A percentile compares a stretch with the other conserved stretches of the same genome.
Evolutionary conservation across 2,888 invertebrate species (phyloP).

Genomic region (Bembecia ichneumoniformis): DNA sequence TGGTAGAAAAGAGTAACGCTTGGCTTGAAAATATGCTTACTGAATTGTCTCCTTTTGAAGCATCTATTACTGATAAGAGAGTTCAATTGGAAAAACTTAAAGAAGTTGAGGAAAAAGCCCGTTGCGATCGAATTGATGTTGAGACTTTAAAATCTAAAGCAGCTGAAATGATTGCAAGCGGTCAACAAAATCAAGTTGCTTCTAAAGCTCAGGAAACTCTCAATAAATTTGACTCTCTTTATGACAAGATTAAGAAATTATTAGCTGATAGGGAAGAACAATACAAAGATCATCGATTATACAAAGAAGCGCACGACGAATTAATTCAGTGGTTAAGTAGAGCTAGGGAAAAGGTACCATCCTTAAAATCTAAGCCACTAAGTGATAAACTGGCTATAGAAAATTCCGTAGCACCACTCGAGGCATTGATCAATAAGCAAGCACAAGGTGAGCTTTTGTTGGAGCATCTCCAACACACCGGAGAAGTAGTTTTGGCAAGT

Average conservation of each 20-base stretch:
- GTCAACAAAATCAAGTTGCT: conserved; percentile 87
- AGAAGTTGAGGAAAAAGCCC: conserved; percentile 87
- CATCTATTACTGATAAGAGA: conserved; percentile 88
- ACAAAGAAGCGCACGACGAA: conserved; percentile 93
- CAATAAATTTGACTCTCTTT: conserved; percentile 85
- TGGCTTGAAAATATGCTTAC: conserved; percentile 81
- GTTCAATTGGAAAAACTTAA: conserved; percentile 88
- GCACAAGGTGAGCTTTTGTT: conserved; percentile 90
- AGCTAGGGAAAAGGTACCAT: conserved; percentile 90
- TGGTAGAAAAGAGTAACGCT: conserved; percentile 85
- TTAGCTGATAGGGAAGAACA: conserved; percentile 86
- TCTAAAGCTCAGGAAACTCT: conserved; percentile 88
- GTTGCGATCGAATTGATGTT: conserved; percentile 91
- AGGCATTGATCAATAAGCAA: conserved; percentile 88
- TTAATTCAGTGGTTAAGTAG: conserved; percentile 89
- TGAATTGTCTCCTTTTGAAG: conserved; percentile 82
- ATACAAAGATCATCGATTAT: conserved; percentile 88
- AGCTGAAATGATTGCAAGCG: conserved; percentile 86
- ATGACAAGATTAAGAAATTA: conserved; percentile 82
- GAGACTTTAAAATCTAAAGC: conserved; percentile 88
- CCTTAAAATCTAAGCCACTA: conserved; percentile 85
- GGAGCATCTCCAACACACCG: conserved; percentile 89
- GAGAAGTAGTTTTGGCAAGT: conserved; percentile 87
- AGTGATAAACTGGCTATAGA: conserved; percentile 92
- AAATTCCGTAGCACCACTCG: conserved; percentile 89